Percentiles rank a stretch among this genome's conserved stretches.
phyloP scores from a whole-genome alignment of 30 jellyfish, hydroid and myxozoan species.

The Hydra vulgaris region DNA sequence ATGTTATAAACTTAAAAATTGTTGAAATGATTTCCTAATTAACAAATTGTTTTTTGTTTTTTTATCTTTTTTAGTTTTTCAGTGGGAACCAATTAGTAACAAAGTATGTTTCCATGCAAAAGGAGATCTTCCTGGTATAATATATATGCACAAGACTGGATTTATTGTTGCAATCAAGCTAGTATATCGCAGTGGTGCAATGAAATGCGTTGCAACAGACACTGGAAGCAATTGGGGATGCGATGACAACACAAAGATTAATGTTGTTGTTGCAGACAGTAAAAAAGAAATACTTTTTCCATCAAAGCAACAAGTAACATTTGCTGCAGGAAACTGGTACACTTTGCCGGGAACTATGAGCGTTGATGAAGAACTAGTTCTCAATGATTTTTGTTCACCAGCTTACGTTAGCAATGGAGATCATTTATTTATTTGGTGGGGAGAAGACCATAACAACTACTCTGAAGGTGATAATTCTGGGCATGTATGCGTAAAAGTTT shows the following conservation, averaged over 20 bases:
- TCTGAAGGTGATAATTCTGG: constrained; percentile 21
- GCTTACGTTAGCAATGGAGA: constrained; percentile 8
- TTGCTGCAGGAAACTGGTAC: constrained; percentile 1
- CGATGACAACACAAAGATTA: not conserved
- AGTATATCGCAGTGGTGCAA: not conserved
- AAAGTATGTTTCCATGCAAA: not conserved
- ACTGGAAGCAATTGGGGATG: constrained; percentile 12
- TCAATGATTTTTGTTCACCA: constrained; percentile 1
- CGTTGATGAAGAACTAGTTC: not conserved
- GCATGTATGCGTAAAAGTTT: constrained; percentile 5
- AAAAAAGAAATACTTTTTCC: not conserved
- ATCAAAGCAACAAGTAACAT: not conserved
- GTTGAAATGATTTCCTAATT: too few relatives aligned
- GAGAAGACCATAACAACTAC: constrained; percentile 16
- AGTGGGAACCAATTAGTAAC: constrained; percentile 9
- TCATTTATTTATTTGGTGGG: constrained; percentile 15
- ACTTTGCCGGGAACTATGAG: constrained; percentile 1
- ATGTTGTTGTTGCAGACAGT: not conserved
- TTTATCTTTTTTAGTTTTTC: not conserved
- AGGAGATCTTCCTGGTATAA: not conserved
- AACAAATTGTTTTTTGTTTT: too few relatives aligned
- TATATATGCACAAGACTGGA: constrained; percentile 1
- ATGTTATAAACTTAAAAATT: too few relatives aligned
- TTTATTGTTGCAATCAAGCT: not conserved
- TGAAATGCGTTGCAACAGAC: constrained; percentile 1